Conservation (phyloP, 2,888 invertebrate genomes). For the Hemicrepidius hirtus region DNA sequence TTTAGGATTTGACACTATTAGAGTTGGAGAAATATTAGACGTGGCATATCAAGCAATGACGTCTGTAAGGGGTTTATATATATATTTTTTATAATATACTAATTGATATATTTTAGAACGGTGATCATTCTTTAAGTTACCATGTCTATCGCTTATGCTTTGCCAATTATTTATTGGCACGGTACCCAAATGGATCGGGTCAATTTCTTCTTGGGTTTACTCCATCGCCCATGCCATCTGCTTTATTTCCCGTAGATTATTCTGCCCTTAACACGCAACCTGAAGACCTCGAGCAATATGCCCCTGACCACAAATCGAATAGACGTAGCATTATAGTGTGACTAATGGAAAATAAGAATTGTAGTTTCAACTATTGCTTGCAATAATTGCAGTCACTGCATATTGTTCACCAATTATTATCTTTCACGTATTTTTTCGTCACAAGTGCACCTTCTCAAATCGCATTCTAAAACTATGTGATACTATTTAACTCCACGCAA, state of each 20-base stretch:
- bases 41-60: constrained; percentile 83
- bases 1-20: constrained; percentile 77
- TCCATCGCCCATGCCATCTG: constrained; percentile 74
- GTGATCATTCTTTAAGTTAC: constrained; percentile 80
- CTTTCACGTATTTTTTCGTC: constrained; percentile 58
- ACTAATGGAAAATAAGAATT: constrained; percentile 39
- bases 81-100: no score
- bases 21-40: constrained; percentile 80
- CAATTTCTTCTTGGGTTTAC: constrained; percentile 82
- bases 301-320: constrained; percentile 80
- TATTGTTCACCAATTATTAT: constrained; percentile 45
- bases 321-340: constrained; percentile 81
- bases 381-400: constrained; percentile 42
- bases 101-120: constrained; percentile 83
- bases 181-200: constrained; percentile 85
- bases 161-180: constrained; percentile 84
- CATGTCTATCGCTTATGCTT: constrained; percentile 83
- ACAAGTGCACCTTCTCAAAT: constrained; percentile 70
- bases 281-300: constrained; percentile 82
- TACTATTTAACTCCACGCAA: constrained; percentile 60
- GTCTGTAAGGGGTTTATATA: constrained; percentile 79
- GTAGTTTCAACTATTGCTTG: constrained; percentile 45
- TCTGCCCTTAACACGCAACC: constrained; percentile 83
- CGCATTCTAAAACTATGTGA: constrained; percentile 71
- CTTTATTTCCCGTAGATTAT: constrained; percentile 84